Evolutionary conservation across 2,888 invertebrate genomes (phyloP).

Genomic region (Liodrosophila aerea): DNA sequence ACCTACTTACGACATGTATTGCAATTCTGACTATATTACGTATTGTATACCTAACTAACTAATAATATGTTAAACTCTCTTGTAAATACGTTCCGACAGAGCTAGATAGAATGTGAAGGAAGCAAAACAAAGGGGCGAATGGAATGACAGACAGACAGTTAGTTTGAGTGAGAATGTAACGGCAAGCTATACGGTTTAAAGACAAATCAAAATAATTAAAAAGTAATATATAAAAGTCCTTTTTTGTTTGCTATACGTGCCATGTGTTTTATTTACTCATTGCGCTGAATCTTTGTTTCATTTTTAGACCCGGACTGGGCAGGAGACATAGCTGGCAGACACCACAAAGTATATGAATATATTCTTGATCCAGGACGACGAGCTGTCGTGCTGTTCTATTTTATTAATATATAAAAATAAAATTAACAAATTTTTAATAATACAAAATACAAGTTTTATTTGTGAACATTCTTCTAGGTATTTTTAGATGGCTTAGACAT

Average conservation of each 20-base stretch:
- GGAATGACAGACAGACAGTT: background rate
- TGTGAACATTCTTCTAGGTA: too few relatives aligned
- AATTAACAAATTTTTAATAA: too few relatives aligned
- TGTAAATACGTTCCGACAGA: slow-evolving; percentile 51
- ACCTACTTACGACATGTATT: slow-evolving; percentile 44
- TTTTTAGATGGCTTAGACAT: too few relatives aligned
- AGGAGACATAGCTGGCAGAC: too few relatives aligned
- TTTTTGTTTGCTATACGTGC: slow-evolving; percentile 46
- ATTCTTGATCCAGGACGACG: too few relatives aligned
- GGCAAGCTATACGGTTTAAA: slow-evolving; percentile 36
- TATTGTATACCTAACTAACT: slow-evolving; percentile 40
- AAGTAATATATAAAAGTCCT: slow-evolving; percentile 42
- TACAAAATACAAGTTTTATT: too few relatives aligned
- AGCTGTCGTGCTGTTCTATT: too few relatives aligned
- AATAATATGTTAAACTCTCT: slow-evolving; percentile 41
- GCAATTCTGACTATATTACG: slow-evolving; percentile 31
- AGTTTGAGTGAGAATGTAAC: background rate
- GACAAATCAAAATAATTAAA: slow-evolving; percentile 51
- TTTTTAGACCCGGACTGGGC: background rate
- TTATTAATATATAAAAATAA: too few relatives aligned
- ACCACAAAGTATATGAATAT: too few relatives aligned
- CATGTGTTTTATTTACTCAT: slow-evolving; percentile 12
- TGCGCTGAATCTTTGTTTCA: too few relatives aligned
- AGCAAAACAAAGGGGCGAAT: background rate
- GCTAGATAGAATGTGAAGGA: background rate